Conservation (phyloP, 2,888 invertebrate genomes). For the Dynastes grantii region DNA sequence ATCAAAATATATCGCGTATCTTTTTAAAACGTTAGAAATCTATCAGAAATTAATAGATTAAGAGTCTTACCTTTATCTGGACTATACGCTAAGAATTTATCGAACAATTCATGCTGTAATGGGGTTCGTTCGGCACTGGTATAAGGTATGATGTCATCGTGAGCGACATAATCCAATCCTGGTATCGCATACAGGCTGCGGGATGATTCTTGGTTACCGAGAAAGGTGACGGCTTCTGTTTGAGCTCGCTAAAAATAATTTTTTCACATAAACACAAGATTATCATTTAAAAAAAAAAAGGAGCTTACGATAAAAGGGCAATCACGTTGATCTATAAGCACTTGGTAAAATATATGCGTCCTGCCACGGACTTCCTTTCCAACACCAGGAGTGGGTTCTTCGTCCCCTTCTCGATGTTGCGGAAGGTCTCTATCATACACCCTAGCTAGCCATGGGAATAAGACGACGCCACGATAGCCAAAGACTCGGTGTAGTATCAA, state of each 20-base stretch:
- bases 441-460: slow-evolving; percentile 97
- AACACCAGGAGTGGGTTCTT: slow-evolving; percentile 70
- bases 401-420: slow-evolving; percentile 65
- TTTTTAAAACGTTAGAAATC: too few relatives aligned
- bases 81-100: slow-evolving; percentile 90
- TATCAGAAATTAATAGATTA: neutral
- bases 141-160: slow-evolving; percentile 97
- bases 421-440: slow-evolving; percentile 95
- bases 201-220: slow-evolving; percentile 96
- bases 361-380: slow-evolving; percentile 92
- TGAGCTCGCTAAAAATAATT: slow-evolving; percentile 85
- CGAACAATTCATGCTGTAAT: slow-evolving; percentile 95
- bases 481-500: slow-evolving; percentile 96
- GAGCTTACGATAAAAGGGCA: slow-evolving; percentile 94
- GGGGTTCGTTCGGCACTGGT: slow-evolving; percentile 90
- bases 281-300: neutral
- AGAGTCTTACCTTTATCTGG: slow-evolving; percentile 79
- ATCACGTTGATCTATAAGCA: slow-evolving; percentile 96
- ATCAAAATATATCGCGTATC: too few relatives aligned
- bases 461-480: slow-evolving; percentile 96
- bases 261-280: neutral
- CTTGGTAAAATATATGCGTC: slow-evolving; percentile 97
- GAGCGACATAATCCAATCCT: slow-evolving; percentile 97
- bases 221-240: slow-evolving; percentile 97
- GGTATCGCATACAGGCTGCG: slow-evolving; percentile 96